Percentiles rank a stretch among this genome's conserved stretches.
phyloP scores from a whole-genome alignment of 2,113 vertebrate genomes.

The Thomomys bottae region DNA sequence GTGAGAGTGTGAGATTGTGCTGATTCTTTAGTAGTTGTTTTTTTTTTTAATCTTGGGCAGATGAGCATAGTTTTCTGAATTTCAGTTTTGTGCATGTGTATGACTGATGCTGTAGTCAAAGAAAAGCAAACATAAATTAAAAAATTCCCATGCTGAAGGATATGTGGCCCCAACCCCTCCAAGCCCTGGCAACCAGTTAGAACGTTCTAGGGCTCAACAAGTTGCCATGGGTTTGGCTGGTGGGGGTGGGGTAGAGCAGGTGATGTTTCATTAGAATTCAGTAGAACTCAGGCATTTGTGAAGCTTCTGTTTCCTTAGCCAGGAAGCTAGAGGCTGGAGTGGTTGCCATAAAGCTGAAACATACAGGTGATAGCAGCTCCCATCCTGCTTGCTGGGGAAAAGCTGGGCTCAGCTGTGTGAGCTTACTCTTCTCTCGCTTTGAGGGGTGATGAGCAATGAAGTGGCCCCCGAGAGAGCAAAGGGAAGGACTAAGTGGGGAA shows the following conservation, averaged over 20 bases:
- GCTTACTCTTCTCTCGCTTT: not conserved
- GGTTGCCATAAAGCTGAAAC: not conserved
- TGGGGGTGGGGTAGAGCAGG: not conserved
- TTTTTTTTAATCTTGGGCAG: not conserved
- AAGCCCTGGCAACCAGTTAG: not conserved
- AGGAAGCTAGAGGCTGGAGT: not conserved
- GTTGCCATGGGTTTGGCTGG: not conserved
- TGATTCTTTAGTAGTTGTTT: not conserved
- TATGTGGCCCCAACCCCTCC: not conserved
- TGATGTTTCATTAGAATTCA: not conserved
- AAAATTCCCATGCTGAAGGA: not conserved
- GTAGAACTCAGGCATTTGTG: conserved; percentile 59
- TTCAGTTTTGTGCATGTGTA: not conserved
- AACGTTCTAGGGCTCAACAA: not conserved
- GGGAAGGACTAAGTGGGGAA: not conserved
- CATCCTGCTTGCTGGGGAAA: not conserved
- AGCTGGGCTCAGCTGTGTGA: not conserved
- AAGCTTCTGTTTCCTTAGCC: conserved; percentile 9
- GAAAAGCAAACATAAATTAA: not conserved
- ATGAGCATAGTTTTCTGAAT: not conserved
- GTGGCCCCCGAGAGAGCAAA: not conserved
- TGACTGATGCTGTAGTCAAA: not conserved
- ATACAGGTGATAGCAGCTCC: not conserved
- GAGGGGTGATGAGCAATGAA: not conserved
- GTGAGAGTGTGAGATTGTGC: not conserved